Conservation (phyloP, 2,797 vertebrate genomes). For the Peromyscus aztecus region DNA sequence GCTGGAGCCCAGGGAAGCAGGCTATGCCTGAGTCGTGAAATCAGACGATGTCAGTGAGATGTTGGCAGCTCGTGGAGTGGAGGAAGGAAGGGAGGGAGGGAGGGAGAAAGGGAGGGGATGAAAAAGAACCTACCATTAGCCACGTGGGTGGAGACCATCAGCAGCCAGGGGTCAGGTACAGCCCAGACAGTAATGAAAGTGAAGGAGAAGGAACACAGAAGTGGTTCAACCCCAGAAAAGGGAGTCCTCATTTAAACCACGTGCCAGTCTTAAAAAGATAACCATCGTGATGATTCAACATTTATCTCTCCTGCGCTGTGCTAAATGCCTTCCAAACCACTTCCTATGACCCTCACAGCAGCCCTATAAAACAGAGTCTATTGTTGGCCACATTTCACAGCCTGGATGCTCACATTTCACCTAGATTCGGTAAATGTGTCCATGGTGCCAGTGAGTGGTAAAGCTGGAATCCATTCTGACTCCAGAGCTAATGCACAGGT, state of each 20-base stretch:
- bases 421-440: conserved; percentile 1
- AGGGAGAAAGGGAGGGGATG: accelerated
- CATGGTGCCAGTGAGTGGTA: neutral
- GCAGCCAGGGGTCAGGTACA: neutral
- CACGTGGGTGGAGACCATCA: neutral
- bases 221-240: neutral
- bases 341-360: neutral
- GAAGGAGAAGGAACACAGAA: neutral
- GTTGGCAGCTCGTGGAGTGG: neutral
- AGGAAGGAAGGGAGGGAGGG: neutral
- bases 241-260: neutral
- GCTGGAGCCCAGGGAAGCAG: neutral
- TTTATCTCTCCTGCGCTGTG: neutral
- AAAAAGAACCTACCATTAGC: neutral
- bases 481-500: neutral
- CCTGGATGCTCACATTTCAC: neutral
- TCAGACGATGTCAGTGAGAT: neutral
- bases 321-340: neutral
- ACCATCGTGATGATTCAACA: neutral
- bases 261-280: neutral
- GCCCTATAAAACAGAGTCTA: neutral
- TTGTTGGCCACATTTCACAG: neutral
- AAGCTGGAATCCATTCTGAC: conserved; percentile 44
- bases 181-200: neutral
- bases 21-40: neutral